Conservation (phyloP, 2,113 vertebrate genomes). For the Halichoerus grypus region DNA sequence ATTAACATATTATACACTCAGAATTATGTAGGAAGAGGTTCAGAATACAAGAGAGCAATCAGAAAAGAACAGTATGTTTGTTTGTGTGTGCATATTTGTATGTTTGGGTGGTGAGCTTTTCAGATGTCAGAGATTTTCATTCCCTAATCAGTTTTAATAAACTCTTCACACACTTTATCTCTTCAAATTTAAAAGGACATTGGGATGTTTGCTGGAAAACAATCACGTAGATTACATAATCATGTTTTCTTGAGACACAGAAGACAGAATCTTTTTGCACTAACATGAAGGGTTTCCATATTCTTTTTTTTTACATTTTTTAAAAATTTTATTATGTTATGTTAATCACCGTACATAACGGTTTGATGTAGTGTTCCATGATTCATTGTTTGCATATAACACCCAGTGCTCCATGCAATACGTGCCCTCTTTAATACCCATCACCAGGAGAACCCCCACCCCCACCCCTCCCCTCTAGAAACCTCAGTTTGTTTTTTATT, state of each 20-base stretch:
- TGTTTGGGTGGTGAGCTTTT: neutral
- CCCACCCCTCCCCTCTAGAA: no score
- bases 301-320: conserved; percentile 5
- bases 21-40: neutral
- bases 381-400: no score
- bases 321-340: no score
- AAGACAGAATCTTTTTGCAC: conserved; percentile 67
- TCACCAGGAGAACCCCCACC: no score
- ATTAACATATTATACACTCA: neutral
- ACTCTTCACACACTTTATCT: neutral
- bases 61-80: neutral
- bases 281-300: conserved; percentile 52
- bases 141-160: conserved; percentile 42
- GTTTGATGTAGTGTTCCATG: no score
- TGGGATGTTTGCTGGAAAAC: conserved; percentile 65
- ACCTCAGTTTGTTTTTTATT: no score
- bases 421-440: no score
- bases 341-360: no score
- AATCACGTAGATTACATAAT: conserved; percentile 63
- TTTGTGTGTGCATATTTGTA: neutral
- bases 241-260: conserved; percentile 64
- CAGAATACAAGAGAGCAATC: neutral
- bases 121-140: neutral
- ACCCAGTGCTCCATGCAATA: no score
- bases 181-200: conserved; percentile 70